Evolutionary conservation across 92 coral and sea anemone species (phyloP), one percentile per base, ranked within the genome.

Genomic region (Hydrozoanthus gracilis): DNA sequence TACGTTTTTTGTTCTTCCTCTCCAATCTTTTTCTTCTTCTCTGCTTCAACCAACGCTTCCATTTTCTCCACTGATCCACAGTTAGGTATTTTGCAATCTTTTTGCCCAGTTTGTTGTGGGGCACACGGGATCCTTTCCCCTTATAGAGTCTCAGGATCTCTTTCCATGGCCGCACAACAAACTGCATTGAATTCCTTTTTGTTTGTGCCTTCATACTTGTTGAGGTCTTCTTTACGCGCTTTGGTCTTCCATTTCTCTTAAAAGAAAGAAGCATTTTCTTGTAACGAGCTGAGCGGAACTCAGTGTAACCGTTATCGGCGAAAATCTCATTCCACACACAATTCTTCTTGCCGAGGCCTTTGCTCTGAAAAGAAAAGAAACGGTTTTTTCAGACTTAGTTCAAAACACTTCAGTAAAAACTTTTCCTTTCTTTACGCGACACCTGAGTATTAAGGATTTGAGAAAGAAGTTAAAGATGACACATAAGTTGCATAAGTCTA

Each of bases 241-340:
- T 84, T 84, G 89, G 94, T 84, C 55, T 83, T 8, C 99, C 99
- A 7, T 83, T 91, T 51, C 96, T 90, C 69, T 88, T 93, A 65
- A 97, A 97, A 39, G 99, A 95, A 67, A 97, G 66, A 86, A 91
- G 95, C 45, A 83, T 89, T 17, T 83, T 86, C 70, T 78, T 88
- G 74, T 93, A 86, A 39, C 86, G 86, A 20, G 86, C 98, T 8
- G 99, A 95, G 14, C 90, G 87, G 90, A 93, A 97, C 82, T 92
- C 95, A 3, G 97, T 95, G 80, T 79, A 97, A 39, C 98, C 99
- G 78, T 97, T 94, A 47, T 86, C 78, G 45, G 98, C 99, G 50
- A 92, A 89, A 52, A 83, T 91, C 73, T 97, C 99, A 15, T 82
- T 91, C 88, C 92, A 97, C 27, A 89, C 89, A 83, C 99, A 97